Conservation (phyloP, 2,113 vertebrate species). For the Peromyscus maniculatus region DNA sequence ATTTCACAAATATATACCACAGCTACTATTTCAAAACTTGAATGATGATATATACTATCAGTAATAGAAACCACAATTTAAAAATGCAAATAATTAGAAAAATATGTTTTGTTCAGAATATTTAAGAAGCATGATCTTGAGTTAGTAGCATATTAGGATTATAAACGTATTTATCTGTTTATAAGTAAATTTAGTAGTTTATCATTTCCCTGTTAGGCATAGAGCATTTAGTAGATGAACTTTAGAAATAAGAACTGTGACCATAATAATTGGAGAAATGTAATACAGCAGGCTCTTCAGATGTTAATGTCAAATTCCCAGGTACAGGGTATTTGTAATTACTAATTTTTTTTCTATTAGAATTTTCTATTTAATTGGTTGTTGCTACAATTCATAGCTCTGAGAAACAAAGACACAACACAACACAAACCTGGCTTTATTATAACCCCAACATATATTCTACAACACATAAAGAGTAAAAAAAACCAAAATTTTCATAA, state of each 20-base stretch:
- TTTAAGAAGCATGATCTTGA: neutral
- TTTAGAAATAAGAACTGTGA: neutral
- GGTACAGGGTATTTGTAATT: neutral
- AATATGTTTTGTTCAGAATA: neutral
- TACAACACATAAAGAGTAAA: neutral
- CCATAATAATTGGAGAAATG: neutral
- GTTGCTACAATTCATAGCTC: neutral
- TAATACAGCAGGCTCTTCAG: neutral
- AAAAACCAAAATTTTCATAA: constrained; percentile 7
- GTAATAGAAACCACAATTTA: too few relatives aligned
- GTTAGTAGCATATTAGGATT: neutral
- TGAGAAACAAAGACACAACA: neutral
- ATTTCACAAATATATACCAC: too few relatives aligned
- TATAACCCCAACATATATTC: neutral
- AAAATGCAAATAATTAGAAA: neutral
- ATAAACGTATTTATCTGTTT: constrained; percentile 22
- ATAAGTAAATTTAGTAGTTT: neutral
- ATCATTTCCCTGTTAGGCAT: neutral
- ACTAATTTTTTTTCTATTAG: neutral
- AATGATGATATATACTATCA: too few relatives aligned
- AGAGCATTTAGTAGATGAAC: neutral
- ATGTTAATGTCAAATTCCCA: neutral
- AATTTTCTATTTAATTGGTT: neutral
- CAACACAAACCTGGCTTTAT: neutral
- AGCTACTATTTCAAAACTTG: too few relatives aligned